phyloP scores from a whole-genome alignment of 2,888 invertebrate genomes.

The Lysandra coridon region DNA sequence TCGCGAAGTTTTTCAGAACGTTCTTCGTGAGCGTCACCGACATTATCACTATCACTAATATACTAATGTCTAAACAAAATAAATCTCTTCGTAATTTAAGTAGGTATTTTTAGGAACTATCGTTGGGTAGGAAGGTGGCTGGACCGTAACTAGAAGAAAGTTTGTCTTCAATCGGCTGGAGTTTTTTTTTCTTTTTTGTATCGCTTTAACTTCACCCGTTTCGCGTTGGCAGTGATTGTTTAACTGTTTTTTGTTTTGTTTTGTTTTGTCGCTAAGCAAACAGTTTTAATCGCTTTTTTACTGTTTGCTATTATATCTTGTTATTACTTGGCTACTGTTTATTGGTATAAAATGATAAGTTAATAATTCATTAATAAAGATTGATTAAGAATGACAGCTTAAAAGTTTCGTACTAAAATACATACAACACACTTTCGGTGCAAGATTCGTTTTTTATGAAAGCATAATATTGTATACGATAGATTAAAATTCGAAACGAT shows the following conservation, averaged over 20 bases:
- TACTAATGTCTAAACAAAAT: constrained; percentile 64
- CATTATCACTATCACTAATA: constrained; percentile 47
- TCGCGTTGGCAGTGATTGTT: constrained; percentile 37
- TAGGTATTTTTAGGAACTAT: constrained; percentile 81
- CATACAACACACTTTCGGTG: no score
- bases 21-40: constrained; percentile 70
- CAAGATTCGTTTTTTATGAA: no score
- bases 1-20: constrained; percentile 67
- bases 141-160: constrained; percentile 55
- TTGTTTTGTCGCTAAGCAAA: constrained; percentile 26
- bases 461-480: no score
- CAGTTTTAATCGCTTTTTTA: not conserved
- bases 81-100: constrained; percentile 71
- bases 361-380: no score
- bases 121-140: constrained; percentile 79
- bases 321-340: not conserved
- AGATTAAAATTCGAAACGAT: no score
- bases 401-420: no score
- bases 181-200: constrained; percentile 28
- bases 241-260: constrained; percentile 17
- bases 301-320: not conserved
- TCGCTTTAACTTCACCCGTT: constrained; percentile 51
- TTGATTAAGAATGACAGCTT: no score
- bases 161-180: constrained; percentile 31
- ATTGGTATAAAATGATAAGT: no score